These are phyloP conservation scores for Crotalus viridis DNA, from an alignment of 2,113 vertebrate genomes.

Conservation along the genomic window DNA sequence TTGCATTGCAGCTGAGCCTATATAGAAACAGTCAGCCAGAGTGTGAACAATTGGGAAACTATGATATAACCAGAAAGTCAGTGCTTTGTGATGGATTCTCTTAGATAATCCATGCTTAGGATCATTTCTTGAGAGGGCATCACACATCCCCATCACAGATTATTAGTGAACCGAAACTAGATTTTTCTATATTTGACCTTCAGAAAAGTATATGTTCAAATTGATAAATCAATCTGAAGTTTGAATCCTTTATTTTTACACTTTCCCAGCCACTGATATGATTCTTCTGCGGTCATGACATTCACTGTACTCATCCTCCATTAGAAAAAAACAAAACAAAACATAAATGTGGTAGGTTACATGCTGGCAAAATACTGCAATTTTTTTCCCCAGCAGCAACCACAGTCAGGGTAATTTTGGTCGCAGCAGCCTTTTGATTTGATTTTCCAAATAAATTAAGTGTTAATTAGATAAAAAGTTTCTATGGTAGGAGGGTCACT, in stretches of 20 bases:
- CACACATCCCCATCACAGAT: neutral
- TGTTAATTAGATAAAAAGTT: conserved; percentile 33
- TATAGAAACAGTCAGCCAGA: neutral
- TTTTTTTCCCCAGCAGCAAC: neutral
- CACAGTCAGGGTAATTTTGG: conserved; percentile 29
- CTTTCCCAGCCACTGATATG: conserved; percentile 16
- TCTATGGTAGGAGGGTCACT: neutral
- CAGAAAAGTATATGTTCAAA: conserved; percentile 33
- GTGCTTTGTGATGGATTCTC: neutral
- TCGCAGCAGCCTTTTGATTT: conserved; percentile 42
- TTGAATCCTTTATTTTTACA: conserved; percentile 29
- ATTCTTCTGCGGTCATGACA: neutral
- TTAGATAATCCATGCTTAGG: neutral
- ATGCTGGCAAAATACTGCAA: conserved; percentile 11
- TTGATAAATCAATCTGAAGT: conserved; percentile 18
- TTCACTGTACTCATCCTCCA: neutral
- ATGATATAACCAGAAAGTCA: neutral
- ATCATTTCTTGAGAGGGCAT: neutral
- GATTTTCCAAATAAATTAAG: conserved; percentile 46
- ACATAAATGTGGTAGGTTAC: conserved; percentile 1
- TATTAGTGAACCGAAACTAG: conserved; percentile 40
- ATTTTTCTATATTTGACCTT: conserved; percentile 56
- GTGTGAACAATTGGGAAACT: neutral
- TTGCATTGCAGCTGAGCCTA: neutral
- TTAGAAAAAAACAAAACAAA: conserved; percentile 23